Conservation (phyloP, 2,888 invertebrate genomes). For the Hydriomena furcata region DNA sequence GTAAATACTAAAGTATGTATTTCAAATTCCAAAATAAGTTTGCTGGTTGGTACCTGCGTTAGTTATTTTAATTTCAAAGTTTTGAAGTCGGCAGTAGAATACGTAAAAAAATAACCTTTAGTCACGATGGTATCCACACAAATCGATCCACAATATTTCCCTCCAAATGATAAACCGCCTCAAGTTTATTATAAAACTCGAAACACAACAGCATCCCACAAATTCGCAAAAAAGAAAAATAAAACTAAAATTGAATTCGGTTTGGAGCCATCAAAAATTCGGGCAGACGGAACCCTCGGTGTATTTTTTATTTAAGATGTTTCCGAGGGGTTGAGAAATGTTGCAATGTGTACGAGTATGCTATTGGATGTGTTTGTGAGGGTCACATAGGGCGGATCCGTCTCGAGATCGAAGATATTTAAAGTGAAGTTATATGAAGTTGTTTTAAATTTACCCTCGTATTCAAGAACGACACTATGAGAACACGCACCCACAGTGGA, state of each 20-base stretch:
- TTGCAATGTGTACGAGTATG: constrained; percentile 56
- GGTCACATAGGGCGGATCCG: constrained; percentile 51
- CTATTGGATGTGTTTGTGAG: constrained; percentile 60
- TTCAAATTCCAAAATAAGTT: too few relatives aligned
- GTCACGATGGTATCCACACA: background rate
- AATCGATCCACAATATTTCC: background rate
- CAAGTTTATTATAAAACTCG: constrained; percentile 18
- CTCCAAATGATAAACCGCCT: constrained; percentile 10
- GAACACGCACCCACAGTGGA: too few relatives aligned
- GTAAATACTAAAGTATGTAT: too few relatives aligned
- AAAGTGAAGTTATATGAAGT: background rate
- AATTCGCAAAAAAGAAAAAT: constrained; percentile 13
- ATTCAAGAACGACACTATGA: too few relatives aligned
- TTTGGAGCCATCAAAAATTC: constrained; percentile 20
- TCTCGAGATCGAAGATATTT: background rate
- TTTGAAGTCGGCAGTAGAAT: too few relatives aligned
- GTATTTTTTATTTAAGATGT: constrained; percentile 60
- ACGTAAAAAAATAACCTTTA: background rate
- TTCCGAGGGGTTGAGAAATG: constrained; percentile 59
- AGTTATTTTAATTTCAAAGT: too few relatives aligned
- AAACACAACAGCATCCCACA: constrained; percentile 12
- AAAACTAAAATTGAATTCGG: constrained; percentile 28
- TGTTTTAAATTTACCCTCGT: too few relatives aligned
- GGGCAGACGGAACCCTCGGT: constrained; percentile 45
- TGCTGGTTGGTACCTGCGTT: too few relatives aligned